phyloP scores from a whole-genome alignment of 2,888 invertebrate genomes.

The Polyommatus icarus region DNA sequence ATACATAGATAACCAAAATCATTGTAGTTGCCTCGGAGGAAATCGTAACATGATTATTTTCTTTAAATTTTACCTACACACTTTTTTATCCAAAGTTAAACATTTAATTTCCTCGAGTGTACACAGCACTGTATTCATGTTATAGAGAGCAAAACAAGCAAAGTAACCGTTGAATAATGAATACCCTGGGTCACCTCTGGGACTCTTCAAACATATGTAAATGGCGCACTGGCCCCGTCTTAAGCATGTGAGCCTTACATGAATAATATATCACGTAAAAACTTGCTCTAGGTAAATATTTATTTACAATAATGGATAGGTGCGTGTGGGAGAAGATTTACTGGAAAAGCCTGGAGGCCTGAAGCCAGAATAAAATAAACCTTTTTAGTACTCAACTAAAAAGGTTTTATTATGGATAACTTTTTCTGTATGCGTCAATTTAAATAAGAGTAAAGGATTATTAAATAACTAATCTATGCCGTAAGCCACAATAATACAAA shows the following conservation, averaged over 20 bases:
- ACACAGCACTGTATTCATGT: constrained; percentile 21
- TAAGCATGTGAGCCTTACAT: constrained; percentile 31
- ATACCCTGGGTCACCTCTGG: constrained; percentile 48
- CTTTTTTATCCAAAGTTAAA: neutral
- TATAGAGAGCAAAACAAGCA: constrained; percentile 36
- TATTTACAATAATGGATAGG: neutral
- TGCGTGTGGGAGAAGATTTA: neutral
- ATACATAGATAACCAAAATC: too few species aligned
- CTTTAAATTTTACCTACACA: too few species aligned
- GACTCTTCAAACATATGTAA: constrained; percentile 51
- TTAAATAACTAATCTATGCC: too few species aligned
- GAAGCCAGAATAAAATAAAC: neutral
- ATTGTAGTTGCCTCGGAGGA: too few species aligned
- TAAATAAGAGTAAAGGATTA: too few species aligned
- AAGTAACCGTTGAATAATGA: constrained; percentile 48
- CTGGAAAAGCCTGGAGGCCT: neutral
- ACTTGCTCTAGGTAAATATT: constrained; percentile 3
- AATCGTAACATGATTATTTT: too few species aligned
- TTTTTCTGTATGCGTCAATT: too few species aligned
- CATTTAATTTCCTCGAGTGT: neutral
- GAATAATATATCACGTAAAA: constrained; percentile 24
- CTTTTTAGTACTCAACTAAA: neutral
- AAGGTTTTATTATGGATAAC: neutral
- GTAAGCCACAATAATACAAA: too few species aligned
- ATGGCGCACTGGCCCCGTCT: constrained; percentile 42